Evolutionary conservation across 2,113 vertebrate genomes (phyloP), one percentile per base, ranked within the genome.

Genomic region (Montifringilla adamsi): DNA sequence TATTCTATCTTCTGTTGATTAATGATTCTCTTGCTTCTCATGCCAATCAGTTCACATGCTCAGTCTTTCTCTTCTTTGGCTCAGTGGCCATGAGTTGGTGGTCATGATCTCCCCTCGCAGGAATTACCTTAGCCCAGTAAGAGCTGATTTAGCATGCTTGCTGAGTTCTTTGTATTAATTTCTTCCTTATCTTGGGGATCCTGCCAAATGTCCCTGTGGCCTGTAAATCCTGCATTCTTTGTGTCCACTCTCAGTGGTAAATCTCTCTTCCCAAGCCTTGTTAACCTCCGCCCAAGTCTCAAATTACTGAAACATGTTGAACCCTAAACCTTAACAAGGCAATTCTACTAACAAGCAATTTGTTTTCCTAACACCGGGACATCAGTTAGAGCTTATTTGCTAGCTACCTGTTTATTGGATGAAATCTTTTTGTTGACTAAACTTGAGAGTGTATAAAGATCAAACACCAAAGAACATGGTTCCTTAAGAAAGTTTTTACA

Each of bases 61-160:
- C 52, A 37, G 7, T 52, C 22, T 39, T n/a, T 39, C 60, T 53
- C 69, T 33, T 50, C 37, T 80, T 72, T n/a, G 44, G 27, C 33
- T 46, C 9, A 6, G 28, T 4, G 7, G 7, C 28, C 18, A 17
- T 15, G 53, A 59, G 52, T 24, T 24, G 22, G 28, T 75, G 46
- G 13, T 47, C 30, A 26, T 0, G 0, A 27, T 53, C 62, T 53
- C 20, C 15, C 53, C n/a, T 41, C 53, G 30, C n/a, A 1, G 2
- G 20, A 41, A 53, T 27, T 31, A 30, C 39, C n/a, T 30, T 18
- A 10, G 30, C 19, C 10, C 21, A 50, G 26, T 22, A 30, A 72
- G 19, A 59, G 13, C 19, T 53, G 20, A 75, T 47, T 60, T 16
- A 47, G 41, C 6, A 35, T 5, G 3, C n/a, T 39, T 46, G 28